Evolutionary conservation across 2,888 invertebrate species (phyloP).

Genomic region (Lasius platythorax): DNA sequence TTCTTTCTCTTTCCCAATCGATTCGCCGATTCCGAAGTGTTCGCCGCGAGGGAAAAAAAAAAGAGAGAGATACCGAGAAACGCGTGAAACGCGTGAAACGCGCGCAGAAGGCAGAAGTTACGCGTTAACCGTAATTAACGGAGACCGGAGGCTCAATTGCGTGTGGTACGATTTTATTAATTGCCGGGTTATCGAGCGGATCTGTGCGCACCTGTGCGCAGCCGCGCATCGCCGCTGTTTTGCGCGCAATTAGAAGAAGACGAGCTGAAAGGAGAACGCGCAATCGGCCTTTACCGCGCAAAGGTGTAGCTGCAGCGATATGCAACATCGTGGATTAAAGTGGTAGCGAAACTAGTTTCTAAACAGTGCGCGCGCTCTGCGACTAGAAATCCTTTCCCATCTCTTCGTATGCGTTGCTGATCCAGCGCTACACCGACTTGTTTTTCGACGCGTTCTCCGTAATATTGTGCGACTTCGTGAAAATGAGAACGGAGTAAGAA

Average conservation of each 20-base stretch:
- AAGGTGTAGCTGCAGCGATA: conserved; percentile 3
- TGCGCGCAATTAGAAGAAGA: conserved; percentile 40
- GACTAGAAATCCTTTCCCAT: conserved; percentile 22
- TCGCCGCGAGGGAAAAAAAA: background rate
- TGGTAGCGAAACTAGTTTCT: conserved; percentile 42
- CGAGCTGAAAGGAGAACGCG: conserved; percentile 34
- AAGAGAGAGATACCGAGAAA: background rate
- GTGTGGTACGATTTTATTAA: conserved; percentile 39
- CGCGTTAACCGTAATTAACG: conserved; percentile 21
- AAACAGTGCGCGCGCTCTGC: background rate
- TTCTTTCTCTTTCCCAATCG: conserved; percentile 24
- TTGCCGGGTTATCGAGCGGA: conserved; percentile 22
- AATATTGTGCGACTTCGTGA: background rate
- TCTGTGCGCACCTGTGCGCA: background rate
- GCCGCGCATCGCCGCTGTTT: conserved; percentile 15
- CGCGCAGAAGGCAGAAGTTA: conserved; percentile 14
- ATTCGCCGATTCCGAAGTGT: conserved; percentile 7
- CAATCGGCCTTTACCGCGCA: conserved; percentile 6
- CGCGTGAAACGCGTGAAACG: background rate
- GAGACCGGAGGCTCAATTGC: background rate
- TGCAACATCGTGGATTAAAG: conserved; percentile 32
- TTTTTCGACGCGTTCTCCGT: background rate
- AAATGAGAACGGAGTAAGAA: background rate
- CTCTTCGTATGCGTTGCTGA: background rate
- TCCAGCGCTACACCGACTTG: background rate